Percentiles rank a stretch among this genome's conserved stretches.
Evolutionary conservation across 2,888 invertebrate species (phyloP).

Genomic region (Mythimna loreyi): DNA sequence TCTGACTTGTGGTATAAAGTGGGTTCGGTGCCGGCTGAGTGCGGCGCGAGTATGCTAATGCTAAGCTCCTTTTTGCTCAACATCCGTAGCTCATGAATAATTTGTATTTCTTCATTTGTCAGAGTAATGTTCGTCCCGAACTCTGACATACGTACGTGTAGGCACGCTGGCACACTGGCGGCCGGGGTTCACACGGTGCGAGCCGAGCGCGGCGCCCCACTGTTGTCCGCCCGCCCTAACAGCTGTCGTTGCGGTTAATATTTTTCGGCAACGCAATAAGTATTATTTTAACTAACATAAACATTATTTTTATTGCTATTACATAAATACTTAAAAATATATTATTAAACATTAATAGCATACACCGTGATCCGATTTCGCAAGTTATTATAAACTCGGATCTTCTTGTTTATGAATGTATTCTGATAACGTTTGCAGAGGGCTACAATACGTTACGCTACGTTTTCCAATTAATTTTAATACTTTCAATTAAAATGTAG

Average conservation of each 20-base stretch:
- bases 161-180: background rate
- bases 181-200: background rate
- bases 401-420: background rate
- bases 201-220: background rate
- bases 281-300: background rate
- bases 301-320: background rate
- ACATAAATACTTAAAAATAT: too few species aligned
- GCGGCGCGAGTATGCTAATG: slow-evolving; percentile 37
- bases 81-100: slow-evolving; percentile 33
- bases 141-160: background rate
- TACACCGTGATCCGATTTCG: too few species aligned
- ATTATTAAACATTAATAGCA: too few species aligned
- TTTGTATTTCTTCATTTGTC: slow-evolving; percentile 23
- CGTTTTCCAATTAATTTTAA: background rate
- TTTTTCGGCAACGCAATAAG: background rate
- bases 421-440: background rate
- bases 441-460: too few species aligned
- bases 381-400: background rate
- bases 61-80: slow-evolving; percentile 29
- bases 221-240: background rate
- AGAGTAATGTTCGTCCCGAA: slow-evolving; percentile 19
- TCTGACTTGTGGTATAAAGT: background rate
- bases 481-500: background rate
- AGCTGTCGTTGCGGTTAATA: slow-evolving; percentile 2
- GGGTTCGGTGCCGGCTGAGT: background rate